Base-by-base conservation (phyloP, 2,797 vertebrate genomes). In the Dendrocincla fuliginosa region DNA sequence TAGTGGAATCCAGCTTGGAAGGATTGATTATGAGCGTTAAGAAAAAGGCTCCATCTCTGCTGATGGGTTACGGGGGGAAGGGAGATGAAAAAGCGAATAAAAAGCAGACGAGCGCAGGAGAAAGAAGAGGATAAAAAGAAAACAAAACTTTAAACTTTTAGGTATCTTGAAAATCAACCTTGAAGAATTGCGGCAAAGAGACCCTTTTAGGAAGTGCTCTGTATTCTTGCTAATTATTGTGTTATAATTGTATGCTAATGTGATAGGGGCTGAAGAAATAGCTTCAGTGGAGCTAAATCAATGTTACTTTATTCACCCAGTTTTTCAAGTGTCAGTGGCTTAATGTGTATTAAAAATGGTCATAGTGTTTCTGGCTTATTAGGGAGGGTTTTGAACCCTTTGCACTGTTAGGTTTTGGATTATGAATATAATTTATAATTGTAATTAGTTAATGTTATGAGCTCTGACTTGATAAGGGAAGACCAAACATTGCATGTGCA, bases 1-100 rank as follows among this genome's bases (percentile, higher is more conserved):
- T 77, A 94, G 95, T 79, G 91, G 89, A 92, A 95, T 95, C 71
- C 93, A 87, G 87, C 80, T 90, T 6, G 53, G 67, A 56, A 95
- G 95, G 93, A 95, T 96, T 97, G 96, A 96, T 95, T 94, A 92
- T 65, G 55, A 93, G 92, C 13, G 33, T 95, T 93, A 96, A 96
- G 87, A 92, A 94, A 96, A 92, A 93, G 87, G 69, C 73, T 93
- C 16, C 76, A 60, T 94, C 87, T 93, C 74, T 9, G 17, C 50
- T 79, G 67, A 67, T 85, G 79, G 65, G 59, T 56, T 74, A 3
- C 16, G 0, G 89, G 85, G 94, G 91, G 79, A 59, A 56, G 94
- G 73, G 89, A 79, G 70, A 64, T 88, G 67, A 93, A 92, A 95
- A 92, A 49, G 69, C 46, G 68, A 76, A 37, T 68, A 52, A 86